A percentile compares a stretch with the other conserved stretches of the same genome.
Evolutionary conservation across 1,140 invertebrate species (phyloP).

Genomic region (Anoplolepis gracilipes): DNA sequence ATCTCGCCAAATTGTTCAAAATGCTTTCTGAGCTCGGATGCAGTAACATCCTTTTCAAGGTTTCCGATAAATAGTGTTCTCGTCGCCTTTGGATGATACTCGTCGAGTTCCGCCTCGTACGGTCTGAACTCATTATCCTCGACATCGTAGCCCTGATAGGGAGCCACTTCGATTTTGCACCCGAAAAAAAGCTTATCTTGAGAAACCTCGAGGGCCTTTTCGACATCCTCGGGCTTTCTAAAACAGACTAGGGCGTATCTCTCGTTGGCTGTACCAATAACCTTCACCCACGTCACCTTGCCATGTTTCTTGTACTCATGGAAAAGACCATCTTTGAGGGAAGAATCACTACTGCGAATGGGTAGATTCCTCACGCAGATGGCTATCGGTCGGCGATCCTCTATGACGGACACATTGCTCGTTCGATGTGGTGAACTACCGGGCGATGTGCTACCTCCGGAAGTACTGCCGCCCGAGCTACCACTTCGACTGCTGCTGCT

Average conservation of each 20-base stretch:
- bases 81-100: slow-evolving; percentile 98
- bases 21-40: slow-evolving; percentile 94
- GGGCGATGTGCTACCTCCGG: slow-evolving; percentile 83
- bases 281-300: slow-evolving; percentile 97
- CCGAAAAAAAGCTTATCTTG: slow-evolving; percentile 99
- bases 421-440: slow-evolving; percentile 83
- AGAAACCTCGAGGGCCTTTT: slow-evolving; percentile 97
- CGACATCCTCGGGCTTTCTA: slow-evolving; percentile 98
- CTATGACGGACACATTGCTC: slow-evolving; percentile 83
- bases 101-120: slow-evolving; percentile 97
- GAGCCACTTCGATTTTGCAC: slow-evolving; percentile 96
- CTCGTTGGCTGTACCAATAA: slow-evolving; percentile 93
- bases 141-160: slow-evolving; percentile 94
- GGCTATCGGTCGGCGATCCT: slow-evolving; percentile 92
- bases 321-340: slow-evolving; percentile 98
- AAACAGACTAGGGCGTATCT: slow-evolving; percentile 96
- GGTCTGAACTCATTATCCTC: slow-evolving; percentile 96
- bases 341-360: slow-evolving; percentile 95
- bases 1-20: slow-evolving; percentile 98
- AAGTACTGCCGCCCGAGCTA: slow-evolving; percentile 85
- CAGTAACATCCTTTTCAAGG: slow-evolving; percentile 97
- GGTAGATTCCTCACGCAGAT: slow-evolving; percentile 97
- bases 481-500: slow-evolving; percentile 88
- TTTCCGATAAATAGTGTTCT: slow-evolving; percentile 95
- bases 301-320: slow-evolving; percentile 99